Evolutionary conservation across 2,888 invertebrate species (phyloP).

Genomic region (Rhaphigaster nebulosa): DNA sequence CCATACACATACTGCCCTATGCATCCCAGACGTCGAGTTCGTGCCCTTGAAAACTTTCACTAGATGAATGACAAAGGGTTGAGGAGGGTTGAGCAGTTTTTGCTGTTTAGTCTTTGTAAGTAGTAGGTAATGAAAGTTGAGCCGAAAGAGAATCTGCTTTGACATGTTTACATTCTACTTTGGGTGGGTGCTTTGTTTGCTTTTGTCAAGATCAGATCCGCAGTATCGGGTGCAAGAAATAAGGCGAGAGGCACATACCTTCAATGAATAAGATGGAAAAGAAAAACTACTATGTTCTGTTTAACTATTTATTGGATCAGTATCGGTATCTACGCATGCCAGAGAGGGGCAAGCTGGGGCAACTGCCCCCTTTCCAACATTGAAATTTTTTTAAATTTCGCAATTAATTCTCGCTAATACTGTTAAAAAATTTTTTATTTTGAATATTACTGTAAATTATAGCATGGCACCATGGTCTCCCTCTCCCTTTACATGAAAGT

Average conservation of each 20-base stretch:
- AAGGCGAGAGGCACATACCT: neutral
- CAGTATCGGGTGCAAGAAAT: neutral
- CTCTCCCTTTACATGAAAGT: too few species aligned
- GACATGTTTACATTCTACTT: constrained; percentile 6
- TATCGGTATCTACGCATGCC: too few species aligned
- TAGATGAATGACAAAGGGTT: constrained; percentile 19
- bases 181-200: neutral
- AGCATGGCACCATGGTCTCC: too few species aligned
- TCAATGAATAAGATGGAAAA: neutral
- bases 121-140: neutral
- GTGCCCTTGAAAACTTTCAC: constrained; percentile 46
- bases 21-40: neutral
- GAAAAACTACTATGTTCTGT: too few species aligned
- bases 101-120: neutral
- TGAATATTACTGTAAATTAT: too few species aligned
- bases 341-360: too few species aligned
- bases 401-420: too few species aligned
- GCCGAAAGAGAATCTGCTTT: constrained; percentile 6
- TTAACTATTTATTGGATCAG: too few species aligned
- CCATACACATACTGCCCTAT: neutral
- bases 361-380: too few species aligned
- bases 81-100: constrained; percentile 23
- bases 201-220: neutral
- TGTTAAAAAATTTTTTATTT: too few species aligned
- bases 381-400: too few species aligned